phyloP scores from a whole-genome alignment of 1,140 invertebrate genomes.

The Vanessa tameamea region DNA sequence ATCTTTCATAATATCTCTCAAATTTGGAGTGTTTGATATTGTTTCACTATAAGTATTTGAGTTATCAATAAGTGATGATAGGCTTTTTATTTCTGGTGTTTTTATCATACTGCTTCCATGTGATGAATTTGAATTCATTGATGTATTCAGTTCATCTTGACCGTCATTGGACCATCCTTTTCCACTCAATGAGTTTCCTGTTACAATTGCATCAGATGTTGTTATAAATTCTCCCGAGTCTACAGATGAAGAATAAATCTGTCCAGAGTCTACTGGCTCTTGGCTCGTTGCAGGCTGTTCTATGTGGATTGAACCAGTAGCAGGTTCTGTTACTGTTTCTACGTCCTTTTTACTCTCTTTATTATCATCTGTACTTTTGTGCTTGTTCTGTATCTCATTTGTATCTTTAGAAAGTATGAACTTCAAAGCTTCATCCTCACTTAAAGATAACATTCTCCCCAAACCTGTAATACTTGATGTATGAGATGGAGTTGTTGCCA shows the following conservation, averaged over 20 bases:
- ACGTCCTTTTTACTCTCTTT: slow-evolving; percentile 36
- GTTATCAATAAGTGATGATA: slow-evolving; percentile 71
- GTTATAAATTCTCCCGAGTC: slow-evolving; percentile 34
- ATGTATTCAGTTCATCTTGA: slow-evolving; percentile 71
- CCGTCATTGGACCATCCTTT: slow-evolving; percentile 87
- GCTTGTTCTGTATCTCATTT: slow-evolving; percentile 45
- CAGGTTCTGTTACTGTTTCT: slow-evolving; percentile 14
- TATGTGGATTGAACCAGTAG: slow-evolving; percentile 40
- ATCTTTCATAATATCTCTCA: slow-evolving; percentile 82
- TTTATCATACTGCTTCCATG: slow-evolving; percentile 76
- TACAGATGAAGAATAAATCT: slow-evolving; percentile 57
- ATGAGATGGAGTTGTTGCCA: slow-evolving; percentile 72
- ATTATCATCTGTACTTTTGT: slow-evolving; percentile 24
- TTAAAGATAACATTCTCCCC: slow-evolving; percentile 77
- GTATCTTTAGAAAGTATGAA: slow-evolving; percentile 82
- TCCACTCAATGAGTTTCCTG: slow-evolving; percentile 85
- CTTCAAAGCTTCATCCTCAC: slow-evolving; percentile 85
- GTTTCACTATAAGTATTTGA: slow-evolving; percentile 80
- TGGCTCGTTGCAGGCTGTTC: slow-evolving; percentile 59
- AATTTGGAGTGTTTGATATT: slow-evolving; percentile 81
- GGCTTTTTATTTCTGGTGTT: slow-evolving; percentile 78
- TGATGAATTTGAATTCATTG: slow-evolving; percentile 72
- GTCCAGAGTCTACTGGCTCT: slow-evolving; percentile 43
- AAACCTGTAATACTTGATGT: slow-evolving; percentile 74
- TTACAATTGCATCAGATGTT: slow-evolving; percentile 53